Evolutionary conservation across 2,797 vertebrate genomes (phyloP).

Genomic region (Schizopygopsis pylzovi): DNA sequence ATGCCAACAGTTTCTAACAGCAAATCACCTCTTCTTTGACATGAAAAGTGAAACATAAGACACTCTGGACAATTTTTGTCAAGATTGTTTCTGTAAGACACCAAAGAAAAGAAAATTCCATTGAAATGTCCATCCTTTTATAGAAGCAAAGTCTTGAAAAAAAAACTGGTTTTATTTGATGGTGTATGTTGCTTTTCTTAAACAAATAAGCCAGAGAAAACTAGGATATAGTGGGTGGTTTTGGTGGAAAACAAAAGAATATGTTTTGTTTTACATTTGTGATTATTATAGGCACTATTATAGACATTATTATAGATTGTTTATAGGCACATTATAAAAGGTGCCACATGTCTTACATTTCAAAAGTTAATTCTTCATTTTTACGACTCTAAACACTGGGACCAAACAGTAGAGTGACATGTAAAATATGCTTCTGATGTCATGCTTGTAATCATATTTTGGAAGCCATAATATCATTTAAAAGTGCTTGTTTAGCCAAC

Average conservation of each 20-base stretch:
- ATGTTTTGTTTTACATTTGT: background rate
- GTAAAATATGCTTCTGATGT: conserved; percentile 33
- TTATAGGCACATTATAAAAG: background rate
- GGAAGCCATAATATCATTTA: conserved; percentile 46
- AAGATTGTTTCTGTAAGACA: background rate
- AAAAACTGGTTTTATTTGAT: background rate
- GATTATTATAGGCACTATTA: conserved; percentile 1
- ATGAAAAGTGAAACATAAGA: background rate
- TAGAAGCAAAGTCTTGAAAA: background rate
- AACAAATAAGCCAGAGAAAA: conserved; percentile 20
- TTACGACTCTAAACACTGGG: background rate
- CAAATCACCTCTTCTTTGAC: background rate
- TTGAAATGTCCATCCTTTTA: background rate
- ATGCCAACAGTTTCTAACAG: background rate
- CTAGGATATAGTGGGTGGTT: conserved; percentile 7
- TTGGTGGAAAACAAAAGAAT: background rate
- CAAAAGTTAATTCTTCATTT: background rate
- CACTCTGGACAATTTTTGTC: background rate
- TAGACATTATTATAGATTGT: too few relatives aligned
- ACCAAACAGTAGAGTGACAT: conserved; percentile 26
- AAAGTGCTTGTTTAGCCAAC: conserved; percentile 58
- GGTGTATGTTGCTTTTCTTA: background rate
- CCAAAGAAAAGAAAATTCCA: background rate
- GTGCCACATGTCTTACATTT: conserved; percentile 16
- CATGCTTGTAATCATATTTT: conserved; percentile 46